A percentile compares a stretch with the other conserved stretches of the same genome.
Evolutionary conservation across 2,888 invertebrate species (phyloP).

Genomic region (Marronus borbonicus): DNA sequence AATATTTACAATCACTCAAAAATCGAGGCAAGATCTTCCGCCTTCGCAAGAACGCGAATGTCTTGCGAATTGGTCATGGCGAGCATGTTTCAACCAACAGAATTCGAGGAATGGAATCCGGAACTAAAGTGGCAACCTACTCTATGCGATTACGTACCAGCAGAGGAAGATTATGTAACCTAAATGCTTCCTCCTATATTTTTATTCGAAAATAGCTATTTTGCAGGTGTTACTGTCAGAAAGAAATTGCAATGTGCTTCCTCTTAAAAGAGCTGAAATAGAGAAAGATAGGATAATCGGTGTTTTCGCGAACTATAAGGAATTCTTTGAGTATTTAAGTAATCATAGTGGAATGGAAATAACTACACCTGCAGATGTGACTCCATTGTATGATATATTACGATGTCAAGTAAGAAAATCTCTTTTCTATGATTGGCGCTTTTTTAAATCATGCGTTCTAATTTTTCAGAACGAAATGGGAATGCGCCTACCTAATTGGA

Average conservation of each 20-base stretch:
- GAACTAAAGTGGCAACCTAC: constrained; percentile 80
- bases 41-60: constrained; percentile 82
- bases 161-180: constrained; percentile 32
- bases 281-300: constrained; percentile 32
- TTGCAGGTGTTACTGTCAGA: constrained; percentile 28
- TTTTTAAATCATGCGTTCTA: too few relatives aligned
- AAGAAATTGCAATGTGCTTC: constrained; percentile 13
- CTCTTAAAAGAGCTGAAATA: constrained; percentile 22
- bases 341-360: constrained; percentile 26
- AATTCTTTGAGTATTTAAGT: constrained; percentile 18
- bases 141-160: constrained; percentile 21
- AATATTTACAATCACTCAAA: constrained; percentile 72
- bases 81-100: constrained; percentile 77
- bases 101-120: constrained; percentile 73
- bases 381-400: constrained; percentile 28
- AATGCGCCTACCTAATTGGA: constrained; percentile 18
- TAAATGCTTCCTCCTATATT: background rate
- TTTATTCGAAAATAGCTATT: background rate
- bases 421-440: background rate
- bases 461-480: constrained; percentile 33
- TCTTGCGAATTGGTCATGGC: constrained; percentile 79
- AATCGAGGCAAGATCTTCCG: constrained; percentile 78
- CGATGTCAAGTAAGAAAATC: constrained; percentile 34
- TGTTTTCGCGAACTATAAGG: constrained; percentile 8
- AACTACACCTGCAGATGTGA: constrained; percentile 24